Evolutionary conservation across 2,888 invertebrate genomes (phyloP), one percentile per base, ranked within the genome.

Genomic region (Meliscaeva auricollis): DNA sequence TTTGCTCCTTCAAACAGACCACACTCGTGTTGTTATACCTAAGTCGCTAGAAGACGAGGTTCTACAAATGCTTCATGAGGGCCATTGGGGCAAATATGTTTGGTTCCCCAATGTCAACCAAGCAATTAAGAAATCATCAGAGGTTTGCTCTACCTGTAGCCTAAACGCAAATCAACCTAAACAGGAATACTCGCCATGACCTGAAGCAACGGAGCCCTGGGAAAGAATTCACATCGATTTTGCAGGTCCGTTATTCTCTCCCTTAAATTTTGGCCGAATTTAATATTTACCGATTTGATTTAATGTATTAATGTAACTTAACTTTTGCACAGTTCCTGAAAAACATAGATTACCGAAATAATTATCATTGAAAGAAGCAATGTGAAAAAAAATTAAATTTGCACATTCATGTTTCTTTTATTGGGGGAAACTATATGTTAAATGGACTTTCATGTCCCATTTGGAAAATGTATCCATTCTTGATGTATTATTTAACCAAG

Each of bases 171-270:
- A 5, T 26, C 22, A 22, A 20, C n/a, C 52, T 7, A 26, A n/a
- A n/a, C 54, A 54, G 8, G 6, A 30, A 15, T 22, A 38, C 7
- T 38, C 8, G 7, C 7, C 35, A 3, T 52, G 52, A n/a, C 52
- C 52, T 15, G 46, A 3, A 8, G 17, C 72, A 15, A 15, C 41
- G 11, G 20, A 11, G 15, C 58, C 72, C 15, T 72, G 58, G 32
- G 15, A 58, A 26, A 35, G 60, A 20, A 41, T 72, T 1, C 46
- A 72, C 44, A n/a, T 72, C 2, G 72, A 58, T 46, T 72, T 72
- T 48, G 60, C 72, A 38, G 72, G 46, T 20, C 72, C 60, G 7
- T 72, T 58, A 17, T 46, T 72, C 35, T 32, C 32, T 32, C 32
- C n/a, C n/a, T n/a, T n/a, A n/a, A n/a, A n/a, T n/a, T n/a, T n/a